Evolutionary conservation across 2,888 invertebrate genomes (phyloP).

Genomic region (Pasiphila rectangulata): DNA sequence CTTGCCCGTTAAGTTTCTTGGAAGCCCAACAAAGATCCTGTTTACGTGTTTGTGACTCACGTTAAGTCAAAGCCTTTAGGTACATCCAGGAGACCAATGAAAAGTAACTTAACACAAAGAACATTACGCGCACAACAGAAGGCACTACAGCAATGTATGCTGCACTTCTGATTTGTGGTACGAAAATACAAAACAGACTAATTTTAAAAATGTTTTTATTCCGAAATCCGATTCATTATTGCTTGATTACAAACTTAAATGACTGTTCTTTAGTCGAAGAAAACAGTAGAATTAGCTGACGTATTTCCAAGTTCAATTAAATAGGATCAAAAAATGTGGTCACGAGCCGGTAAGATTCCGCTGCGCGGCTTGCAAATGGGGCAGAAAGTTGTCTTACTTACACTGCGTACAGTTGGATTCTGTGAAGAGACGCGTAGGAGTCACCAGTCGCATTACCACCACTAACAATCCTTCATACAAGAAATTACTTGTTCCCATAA

Average conservation of each 20-base stretch:
- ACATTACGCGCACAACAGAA: not conserved
- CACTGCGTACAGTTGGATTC: conserved; percentile 68
- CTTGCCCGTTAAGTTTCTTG: conserved; percentile 65
- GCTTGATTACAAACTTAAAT: not conserved
- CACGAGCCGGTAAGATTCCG: conserved; percentile 24
- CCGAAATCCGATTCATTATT: conserved; percentile 7
- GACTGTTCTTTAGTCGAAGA: not conserved
- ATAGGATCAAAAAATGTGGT: conserved; percentile 22
- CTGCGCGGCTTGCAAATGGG: conserved; percentile 54
- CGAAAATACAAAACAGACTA: no score
- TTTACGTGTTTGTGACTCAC: conserved; percentile 70
- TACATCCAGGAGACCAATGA: conserved; percentile 44
- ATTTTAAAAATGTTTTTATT: not conserved
- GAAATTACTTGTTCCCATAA: conserved; percentile 75
- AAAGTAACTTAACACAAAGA: conserved; percentile 22
- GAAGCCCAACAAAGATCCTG: conserved; percentile 79
- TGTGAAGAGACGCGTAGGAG: conserved; percentile 73
- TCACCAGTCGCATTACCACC: conserved; percentile 58
- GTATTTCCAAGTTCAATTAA: conserved; percentile 16
- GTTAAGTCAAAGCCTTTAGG: conserved; percentile 50
- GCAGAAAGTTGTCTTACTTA: conserved; percentile 63
- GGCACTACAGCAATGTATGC: not conserved
- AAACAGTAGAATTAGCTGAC: not conserved
- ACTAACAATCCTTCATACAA: conserved; percentile 71
- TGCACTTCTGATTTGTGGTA: no score